Evolutionary conservation across 2,113 vertebrate genomes (phyloP).

Genomic region (Hippolais icterina): DNA sequence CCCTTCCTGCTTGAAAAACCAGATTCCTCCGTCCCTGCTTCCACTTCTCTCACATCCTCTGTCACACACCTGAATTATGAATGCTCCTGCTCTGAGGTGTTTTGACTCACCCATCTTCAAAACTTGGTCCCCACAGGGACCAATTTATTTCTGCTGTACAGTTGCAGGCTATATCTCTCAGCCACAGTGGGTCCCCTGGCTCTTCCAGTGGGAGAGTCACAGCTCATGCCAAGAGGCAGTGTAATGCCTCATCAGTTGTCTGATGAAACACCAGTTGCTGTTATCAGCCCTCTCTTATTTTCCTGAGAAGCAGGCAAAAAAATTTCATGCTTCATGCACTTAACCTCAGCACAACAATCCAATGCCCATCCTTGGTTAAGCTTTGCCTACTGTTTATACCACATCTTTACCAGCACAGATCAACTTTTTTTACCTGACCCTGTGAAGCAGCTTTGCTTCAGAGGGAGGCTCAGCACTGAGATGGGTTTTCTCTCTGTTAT

Average conservation of each 20-base stretch:
- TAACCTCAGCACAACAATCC: not conserved
- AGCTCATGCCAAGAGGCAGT: not conserved
- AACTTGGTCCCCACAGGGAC: fast-evolving
- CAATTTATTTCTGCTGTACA: not conserved
- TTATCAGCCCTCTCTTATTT: not conserved
- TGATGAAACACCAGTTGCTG: not conserved
- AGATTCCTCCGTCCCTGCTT: not conserved
- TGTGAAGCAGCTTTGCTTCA: not conserved
- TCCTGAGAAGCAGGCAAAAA: not conserved
- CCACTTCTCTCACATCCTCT: not conserved
- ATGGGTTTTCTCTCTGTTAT: not conserved
- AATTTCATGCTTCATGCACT: not conserved
- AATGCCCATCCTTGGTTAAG: not conserved
- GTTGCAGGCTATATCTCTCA: not conserved
- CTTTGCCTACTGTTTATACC: not conserved
- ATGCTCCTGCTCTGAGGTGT: not conserved
- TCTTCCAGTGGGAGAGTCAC: not conserved
- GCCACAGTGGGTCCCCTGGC: not conserved
- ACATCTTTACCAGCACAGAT: not conserved
- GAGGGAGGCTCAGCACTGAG: not conserved
- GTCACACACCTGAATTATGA: not conserved
- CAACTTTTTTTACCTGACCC: not conserved
- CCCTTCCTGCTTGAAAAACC: not conserved
- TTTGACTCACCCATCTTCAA: not conserved
- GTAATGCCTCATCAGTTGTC: too few species aligned